Percentiles rank a stretch among this genome's conserved stretches.
Evolutionary conservation across 2,888 invertebrate species (phyloP).

Genomic region (Eupithecia subfuscata): DNA sequence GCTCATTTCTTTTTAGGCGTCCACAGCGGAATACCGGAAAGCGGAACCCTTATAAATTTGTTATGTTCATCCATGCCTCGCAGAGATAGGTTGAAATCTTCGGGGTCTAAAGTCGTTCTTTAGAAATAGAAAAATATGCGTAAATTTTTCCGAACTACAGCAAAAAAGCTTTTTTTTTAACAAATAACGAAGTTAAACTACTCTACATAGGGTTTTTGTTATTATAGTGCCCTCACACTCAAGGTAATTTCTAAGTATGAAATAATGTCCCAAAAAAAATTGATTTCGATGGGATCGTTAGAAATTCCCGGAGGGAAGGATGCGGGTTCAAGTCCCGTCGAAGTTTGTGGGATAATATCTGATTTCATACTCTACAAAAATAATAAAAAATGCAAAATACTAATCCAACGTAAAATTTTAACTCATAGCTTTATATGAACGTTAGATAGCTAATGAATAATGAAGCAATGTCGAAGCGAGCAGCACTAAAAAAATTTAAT

Average conservation of each 20-base stretch:
- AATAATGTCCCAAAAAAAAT: no score
- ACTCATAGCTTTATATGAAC: neutral
- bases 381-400: neutral
- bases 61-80: slow-evolving; percentile 30
- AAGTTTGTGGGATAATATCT: no score
- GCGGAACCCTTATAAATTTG: slow-evolving; percentile 35
- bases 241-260: no score
- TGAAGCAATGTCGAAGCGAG: neutral
- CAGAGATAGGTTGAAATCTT: slow-evolving; percentile 16
- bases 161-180: neutral
- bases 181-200: neutral
- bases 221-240: no score
- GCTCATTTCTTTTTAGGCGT: slow-evolving; percentile 45
- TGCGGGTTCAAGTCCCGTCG: no score
- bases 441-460: neutral
- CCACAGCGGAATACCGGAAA: slow-evolving; percentile 28
- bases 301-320: no score
- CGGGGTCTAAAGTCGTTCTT: slow-evolving; percentile 6
- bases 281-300: no score
- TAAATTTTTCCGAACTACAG: neutral
- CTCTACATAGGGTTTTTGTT: no score
- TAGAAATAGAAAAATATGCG: neutral
- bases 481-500: neutral
- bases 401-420: neutral
- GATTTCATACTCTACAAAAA: neutral